Conservation (phyloP, 37 sponge, comb jelly and placozoan species). For the Halichondria panicea region DNA sequence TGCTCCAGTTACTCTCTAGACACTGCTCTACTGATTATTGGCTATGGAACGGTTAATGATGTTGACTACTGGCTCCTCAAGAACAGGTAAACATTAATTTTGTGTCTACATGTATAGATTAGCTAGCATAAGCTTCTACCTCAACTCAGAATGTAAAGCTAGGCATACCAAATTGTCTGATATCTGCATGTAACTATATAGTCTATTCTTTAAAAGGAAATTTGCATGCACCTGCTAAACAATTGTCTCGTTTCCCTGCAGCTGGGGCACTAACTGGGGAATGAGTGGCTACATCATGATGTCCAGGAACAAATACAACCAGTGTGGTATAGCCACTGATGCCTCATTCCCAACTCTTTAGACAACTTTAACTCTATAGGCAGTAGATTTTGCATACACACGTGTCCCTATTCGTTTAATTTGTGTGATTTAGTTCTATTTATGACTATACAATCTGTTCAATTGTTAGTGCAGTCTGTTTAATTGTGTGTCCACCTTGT, state of each 20-base stretch:
- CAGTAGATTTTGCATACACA: too few relatives aligned
- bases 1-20: slow-evolving; percentile 31
- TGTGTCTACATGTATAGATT: background rate
- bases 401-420: too few relatives aligned
- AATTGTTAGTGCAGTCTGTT: too few relatives aligned
- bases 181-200: too few relatives aligned
- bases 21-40: slow-evolving; percentile 39
- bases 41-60: slow-evolving; percentile 41
- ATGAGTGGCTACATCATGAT: slow-evolving; percentile 69
- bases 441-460: too few relatives aligned
- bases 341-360: slow-evolving; percentile 67
- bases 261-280: slow-evolving; percentile 73
- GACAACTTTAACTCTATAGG: too few relatives aligned
- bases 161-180: too few relatives aligned
- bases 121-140: background rate
- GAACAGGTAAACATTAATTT: slow-evolving; percentile 45
- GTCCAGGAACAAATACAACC: slow-evolving; percentile 63
- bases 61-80: slow-evolving; percentile 56
- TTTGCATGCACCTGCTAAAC: background rate
- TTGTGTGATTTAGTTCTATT: too few relatives aligned
- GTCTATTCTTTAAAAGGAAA: too few relatives aligned
- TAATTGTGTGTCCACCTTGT: too few relatives aligned
- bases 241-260: background rate
- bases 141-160: background rate
- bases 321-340: slow-evolving; percentile 74